Percentiles rank a stretch among this genome's conserved stretches.
These are phyloP conservation scores for Ptychodera flava DNA, from an alignment of 35 echinoderm and acorn worm species.

Conservation along the genomic window DNA sequence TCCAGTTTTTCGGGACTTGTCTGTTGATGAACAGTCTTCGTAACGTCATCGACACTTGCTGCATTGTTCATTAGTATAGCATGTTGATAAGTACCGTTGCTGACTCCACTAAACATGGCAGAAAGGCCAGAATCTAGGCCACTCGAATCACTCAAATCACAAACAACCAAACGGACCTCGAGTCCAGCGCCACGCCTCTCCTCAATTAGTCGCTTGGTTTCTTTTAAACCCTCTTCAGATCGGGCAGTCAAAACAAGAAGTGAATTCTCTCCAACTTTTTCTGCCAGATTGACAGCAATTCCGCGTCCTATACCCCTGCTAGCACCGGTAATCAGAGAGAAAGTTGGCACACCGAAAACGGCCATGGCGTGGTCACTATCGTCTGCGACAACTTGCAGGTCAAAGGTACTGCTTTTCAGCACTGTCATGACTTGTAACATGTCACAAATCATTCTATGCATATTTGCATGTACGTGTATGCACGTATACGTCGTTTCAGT, in stretches of 20 bases:
- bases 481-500: no score
- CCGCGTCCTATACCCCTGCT: conserved; percentile 72
- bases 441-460: no score
- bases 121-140: neutral
- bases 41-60: conserved; percentile 40
- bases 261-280: conserved; percentile 29
- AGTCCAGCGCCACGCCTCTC: conserved; percentile 19
- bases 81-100: conserved; percentile 35
- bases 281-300: conserved; percentile 43
- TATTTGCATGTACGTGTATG: no score
- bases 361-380: no score
- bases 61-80: conserved; percentile 60
- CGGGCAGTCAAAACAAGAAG: conserved; percentile 41
- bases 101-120: conserved; percentile 43
- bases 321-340: no score
- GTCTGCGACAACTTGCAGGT: no score
- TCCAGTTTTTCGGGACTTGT: conserved; percentile 9
- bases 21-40: neutral
- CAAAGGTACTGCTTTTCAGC: no score
- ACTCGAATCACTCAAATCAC: conserved; percentile 28
- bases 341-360: no score
- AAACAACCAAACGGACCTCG: conserved; percentile 21
- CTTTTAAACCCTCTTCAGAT: conserved; percentile 33
- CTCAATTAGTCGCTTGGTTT: conserved; percentile 45
- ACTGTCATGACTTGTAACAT: no score